Percentiles rank a stretch among this genome's conserved stretches.
These are phyloP conservation scores for Pao palembangensis DNA, from an alignment of 2,113 vertebrate species.

Conservation along the genomic window DNA sequence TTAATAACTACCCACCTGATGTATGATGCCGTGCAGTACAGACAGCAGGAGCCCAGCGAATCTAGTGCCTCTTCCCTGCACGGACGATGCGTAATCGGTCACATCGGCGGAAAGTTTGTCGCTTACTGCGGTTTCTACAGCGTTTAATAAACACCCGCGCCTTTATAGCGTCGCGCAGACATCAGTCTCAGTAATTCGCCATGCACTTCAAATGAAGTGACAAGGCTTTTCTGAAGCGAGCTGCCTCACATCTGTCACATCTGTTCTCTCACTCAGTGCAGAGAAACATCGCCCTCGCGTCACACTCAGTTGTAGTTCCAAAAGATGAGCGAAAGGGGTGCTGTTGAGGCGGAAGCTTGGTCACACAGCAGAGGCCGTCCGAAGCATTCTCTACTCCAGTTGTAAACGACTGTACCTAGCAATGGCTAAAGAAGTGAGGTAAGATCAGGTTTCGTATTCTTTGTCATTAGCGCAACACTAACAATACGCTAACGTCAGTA, in stretches of 20 bases:
- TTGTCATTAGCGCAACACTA: background rate
- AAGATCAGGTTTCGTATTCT: background rate
- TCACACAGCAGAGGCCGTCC: no score
- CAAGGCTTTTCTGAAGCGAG: background rate
- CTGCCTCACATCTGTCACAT: background rate
- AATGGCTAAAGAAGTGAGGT: conserved; percentile 51
- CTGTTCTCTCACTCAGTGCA: background rate
- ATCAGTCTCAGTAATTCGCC: background rate
- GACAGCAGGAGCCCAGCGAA: background rate
- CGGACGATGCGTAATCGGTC: background rate
- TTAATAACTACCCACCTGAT: background rate
- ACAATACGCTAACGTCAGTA: background rate
- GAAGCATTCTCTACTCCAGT: background rate
- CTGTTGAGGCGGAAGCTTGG: conserved; percentile 13
- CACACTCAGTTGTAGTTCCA: background rate
- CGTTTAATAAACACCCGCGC: background rate
- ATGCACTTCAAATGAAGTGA: background rate
- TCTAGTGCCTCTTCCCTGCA: background rate
- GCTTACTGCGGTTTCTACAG: background rate
- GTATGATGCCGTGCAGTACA: background rate
- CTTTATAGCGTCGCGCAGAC: background rate
- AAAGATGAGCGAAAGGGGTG: background rate
- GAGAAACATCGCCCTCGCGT: background rate
- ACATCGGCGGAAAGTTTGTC: background rate
- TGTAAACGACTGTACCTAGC: background rate